phyloP scores from a whole-genome alignment of 2,797 vertebrate genomes.

The Glossophaga mutica region DNA sequence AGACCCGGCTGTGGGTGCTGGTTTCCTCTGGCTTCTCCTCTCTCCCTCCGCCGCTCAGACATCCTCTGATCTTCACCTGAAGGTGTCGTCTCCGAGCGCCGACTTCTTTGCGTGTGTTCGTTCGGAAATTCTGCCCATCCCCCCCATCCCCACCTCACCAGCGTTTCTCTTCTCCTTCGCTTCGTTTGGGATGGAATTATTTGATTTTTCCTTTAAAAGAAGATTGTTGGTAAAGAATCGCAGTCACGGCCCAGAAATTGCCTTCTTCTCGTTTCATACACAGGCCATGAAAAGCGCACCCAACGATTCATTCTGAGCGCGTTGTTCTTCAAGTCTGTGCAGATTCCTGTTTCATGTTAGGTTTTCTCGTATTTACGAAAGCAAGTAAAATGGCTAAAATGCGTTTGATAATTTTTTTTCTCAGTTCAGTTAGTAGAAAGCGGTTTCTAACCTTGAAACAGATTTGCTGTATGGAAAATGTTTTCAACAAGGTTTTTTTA shows the following conservation, averaged over 20 bases:
- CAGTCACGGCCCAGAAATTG: not conserved
- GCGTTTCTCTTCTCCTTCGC: not conserved
- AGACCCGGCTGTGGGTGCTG: not conserved
- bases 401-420: not conserved
- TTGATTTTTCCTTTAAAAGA: not conserved
- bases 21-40: not conserved
- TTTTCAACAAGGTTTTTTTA: not conserved
- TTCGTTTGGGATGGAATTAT: not conserved
- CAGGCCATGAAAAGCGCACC: not conserved
- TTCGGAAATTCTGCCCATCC: not conserved
- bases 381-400: constrained; percentile 27
- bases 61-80: constrained; percentile 29
- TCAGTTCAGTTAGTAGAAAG: constrained; percentile 24
- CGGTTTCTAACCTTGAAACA: constrained; percentile 17
- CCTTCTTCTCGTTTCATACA: not conserved
- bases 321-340: not conserved
- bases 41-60: not conserved
- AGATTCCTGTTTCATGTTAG: not conserved
- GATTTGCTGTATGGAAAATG: not conserved
- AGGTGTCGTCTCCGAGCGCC: not conserved
- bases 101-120: not conserved
- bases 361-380: constrained; percentile 3
- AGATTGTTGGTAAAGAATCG: not conserved
- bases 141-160: no score
- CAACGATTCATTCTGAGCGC: not conserved